Conservation (phyloP, 2,888 invertebrate genomes). For the Drosophila cracens region DNA sequence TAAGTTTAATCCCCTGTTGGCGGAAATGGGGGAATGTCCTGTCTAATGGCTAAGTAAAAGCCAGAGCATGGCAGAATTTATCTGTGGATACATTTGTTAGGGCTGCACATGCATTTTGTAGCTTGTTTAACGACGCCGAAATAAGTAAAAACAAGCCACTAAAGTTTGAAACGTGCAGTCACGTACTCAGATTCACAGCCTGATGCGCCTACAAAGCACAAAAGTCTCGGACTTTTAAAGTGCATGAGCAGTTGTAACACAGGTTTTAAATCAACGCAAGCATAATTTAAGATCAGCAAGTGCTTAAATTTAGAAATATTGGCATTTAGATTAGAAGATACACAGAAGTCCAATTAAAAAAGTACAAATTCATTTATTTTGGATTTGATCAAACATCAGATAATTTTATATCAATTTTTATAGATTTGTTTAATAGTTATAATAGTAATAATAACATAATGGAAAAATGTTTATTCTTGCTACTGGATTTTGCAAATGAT, state of each 20-base stretch:
- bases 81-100: slow-evolving; percentile 38
- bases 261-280: background rate
- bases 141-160: slow-evolving; percentile 49
- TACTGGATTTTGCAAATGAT: too few species aligned
- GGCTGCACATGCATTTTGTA: slow-evolving; percentile 72
- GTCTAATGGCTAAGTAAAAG: slow-evolving; percentile 57
- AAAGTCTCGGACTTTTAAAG: slow-evolving; percentile 12
- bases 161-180: slow-evolving; percentile 47
- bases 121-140: slow-evolving; percentile 67
- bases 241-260: background rate
- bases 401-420: background rate
- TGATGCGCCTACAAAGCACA: slow-evolving; percentile 54
- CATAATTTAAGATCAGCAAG: background rate
- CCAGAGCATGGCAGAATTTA: slow-evolving; percentile 22
- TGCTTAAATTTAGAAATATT: background rate
- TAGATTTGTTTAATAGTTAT: background rate
- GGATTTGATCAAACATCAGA: background rate
- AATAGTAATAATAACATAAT: too few species aligned
- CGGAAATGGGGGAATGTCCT: slow-evolving; percentile 8
- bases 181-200: slow-evolving; percentile 66
- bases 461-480: too few species aligned
- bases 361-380: background rate
- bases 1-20: slow-evolving; percentile 18
- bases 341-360: background rate
- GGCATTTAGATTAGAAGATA: background rate